A percentile compares a stretch with the other conserved stretches of the same genome.
Conservation (phyloP, 2,888 invertebrate species). For the Coelinius sp. region DNA sequence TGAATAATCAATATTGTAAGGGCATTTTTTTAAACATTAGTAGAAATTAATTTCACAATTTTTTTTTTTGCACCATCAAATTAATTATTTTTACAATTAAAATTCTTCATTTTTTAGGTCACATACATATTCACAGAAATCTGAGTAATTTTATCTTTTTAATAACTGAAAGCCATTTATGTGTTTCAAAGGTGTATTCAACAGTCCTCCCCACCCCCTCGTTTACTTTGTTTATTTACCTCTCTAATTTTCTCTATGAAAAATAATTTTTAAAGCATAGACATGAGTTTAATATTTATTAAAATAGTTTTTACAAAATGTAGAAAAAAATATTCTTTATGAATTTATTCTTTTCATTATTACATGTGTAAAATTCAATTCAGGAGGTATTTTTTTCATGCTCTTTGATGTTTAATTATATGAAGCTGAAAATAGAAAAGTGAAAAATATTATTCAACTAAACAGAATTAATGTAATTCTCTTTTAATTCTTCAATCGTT, state of each 20-base stretch:
- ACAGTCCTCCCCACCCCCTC: background rate
- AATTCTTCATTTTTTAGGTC: conserved; percentile 4
- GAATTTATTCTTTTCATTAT: background rate
- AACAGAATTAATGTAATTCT: too few species aligned
- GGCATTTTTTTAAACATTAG: too few species aligned
- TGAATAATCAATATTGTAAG: background rate
- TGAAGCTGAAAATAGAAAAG: background rate
- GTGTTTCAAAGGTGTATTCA: background rate
- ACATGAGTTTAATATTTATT: background rate
- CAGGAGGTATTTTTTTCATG: background rate
- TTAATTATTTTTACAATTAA: background rate
- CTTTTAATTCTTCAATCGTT: too few species aligned
- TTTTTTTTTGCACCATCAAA: background rate
- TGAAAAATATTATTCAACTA: too few species aligned
- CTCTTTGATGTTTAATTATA: background rate
- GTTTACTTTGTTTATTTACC: background rate
- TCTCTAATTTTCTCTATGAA: background rate
- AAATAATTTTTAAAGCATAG: background rate
- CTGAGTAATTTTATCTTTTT: background rate
- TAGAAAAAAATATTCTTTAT: background rate
- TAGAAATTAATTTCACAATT: background rate
- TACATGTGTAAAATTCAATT: background rate
- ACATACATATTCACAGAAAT: background rate
- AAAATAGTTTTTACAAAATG: background rate
- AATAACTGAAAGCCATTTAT: background rate